phyloP scores from a whole-genome alignment of 2,113 vertebrate species.

The Daphoenositta chrysoptera region DNA sequence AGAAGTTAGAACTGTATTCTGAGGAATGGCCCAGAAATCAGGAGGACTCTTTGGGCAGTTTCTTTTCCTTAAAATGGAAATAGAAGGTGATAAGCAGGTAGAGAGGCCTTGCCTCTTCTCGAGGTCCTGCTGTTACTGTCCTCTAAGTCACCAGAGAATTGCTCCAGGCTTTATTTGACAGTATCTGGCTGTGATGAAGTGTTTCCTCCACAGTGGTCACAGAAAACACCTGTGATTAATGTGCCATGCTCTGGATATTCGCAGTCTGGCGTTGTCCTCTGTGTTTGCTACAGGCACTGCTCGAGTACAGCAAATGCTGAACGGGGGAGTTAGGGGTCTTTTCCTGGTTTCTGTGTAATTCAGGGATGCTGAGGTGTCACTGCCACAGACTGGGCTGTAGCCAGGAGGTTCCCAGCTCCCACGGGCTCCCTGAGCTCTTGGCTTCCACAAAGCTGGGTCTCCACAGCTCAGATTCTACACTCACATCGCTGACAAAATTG shows the following conservation, averaged over 20 bases:
- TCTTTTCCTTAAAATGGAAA: background rate
- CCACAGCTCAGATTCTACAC: background rate
- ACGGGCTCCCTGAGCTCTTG: background rate
- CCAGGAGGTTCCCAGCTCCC: background rate
- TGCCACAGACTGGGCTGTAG: background rate
- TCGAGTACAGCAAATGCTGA: background rate
- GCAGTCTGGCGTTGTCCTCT: background rate
- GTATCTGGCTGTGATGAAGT: background rate
- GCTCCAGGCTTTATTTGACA: background rate
- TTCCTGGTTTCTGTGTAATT: rapidly evolving
- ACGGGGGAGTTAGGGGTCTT: background rate
- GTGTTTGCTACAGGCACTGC: background rate
- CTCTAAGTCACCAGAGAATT: background rate
- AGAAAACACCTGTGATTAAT: background rate
- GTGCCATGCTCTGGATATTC: too few species aligned
- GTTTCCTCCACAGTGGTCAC: background rate
- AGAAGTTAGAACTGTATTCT: background rate
- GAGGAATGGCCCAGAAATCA: background rate
- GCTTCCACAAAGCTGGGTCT: background rate
- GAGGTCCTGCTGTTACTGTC: background rate
- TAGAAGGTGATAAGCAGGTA: background rate
- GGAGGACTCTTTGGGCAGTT: background rate
- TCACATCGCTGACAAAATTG: background rate
- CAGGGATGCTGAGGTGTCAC: background rate
- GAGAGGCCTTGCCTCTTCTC: background rate